Evolutionary conservation across 2,113 vertebrate genomes (phyloP).

Genomic region (Gymnorhina tibicen): DNA sequence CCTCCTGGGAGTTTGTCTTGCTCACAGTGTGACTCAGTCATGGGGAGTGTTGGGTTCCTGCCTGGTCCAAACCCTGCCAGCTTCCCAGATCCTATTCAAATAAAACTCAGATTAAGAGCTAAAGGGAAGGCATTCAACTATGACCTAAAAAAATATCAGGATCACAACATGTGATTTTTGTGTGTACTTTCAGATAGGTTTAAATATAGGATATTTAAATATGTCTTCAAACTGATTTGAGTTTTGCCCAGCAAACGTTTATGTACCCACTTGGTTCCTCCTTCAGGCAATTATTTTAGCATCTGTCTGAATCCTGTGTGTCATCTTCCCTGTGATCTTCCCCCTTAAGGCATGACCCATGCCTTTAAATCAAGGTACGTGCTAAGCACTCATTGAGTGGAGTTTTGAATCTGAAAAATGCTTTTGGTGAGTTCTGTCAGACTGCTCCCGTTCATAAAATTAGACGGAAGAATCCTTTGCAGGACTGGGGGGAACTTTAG

Average conservation of each 20-base stretch:
- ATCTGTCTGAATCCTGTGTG: neutral
- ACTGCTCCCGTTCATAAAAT: neutral
- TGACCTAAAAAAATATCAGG: neutral
- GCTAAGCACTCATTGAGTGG: neutral
- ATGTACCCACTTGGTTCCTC: neutral
- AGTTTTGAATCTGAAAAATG: neutral
- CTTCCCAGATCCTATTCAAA: neutral
- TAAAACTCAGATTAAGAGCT: neutral
- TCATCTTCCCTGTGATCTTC: neutral
- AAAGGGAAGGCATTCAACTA: neutral
- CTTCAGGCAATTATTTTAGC: neutral
- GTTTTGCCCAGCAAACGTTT: neutral
- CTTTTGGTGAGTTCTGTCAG: neutral
- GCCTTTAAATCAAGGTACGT: neutral
- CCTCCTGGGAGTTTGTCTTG: neutral
- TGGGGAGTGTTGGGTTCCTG: neutral
- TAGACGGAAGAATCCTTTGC: neutral
- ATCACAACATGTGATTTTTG: neutral
- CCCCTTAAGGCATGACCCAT: neutral
- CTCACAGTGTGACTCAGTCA: neutral
- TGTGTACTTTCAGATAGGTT: neutral
- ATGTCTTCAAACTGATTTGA: neutral
- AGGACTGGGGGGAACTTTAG: neutral
- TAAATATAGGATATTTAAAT: neutral
- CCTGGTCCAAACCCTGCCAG: neutral